These are phyloP conservation scores for Apamea monoglypha DNA, from an alignment of 2,888 invertebrate species.

Conservation along the genomic window DNA sequence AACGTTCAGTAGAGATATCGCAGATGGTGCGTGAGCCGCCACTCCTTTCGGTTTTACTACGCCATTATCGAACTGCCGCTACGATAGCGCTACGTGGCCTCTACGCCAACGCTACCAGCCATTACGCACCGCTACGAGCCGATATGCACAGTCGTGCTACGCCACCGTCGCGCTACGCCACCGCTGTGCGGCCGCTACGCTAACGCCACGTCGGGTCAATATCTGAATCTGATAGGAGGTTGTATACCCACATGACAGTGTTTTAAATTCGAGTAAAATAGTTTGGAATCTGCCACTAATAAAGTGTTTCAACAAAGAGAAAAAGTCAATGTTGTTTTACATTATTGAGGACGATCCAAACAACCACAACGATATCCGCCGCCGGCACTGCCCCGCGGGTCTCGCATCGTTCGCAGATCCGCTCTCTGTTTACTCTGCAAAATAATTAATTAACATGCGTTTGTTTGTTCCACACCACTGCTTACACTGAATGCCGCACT, in stretches of 20 bases:
- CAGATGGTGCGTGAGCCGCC: not conserved
- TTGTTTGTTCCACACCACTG: slow-evolving; percentile 11
- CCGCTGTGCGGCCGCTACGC: not conserved
- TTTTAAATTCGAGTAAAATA: not conserved
- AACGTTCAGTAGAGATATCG: not conserved
- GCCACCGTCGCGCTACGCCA: not conserved
- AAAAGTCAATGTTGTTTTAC: not conserved
- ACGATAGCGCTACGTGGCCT: not conserved
- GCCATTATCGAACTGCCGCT: not conserved
- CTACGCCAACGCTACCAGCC: not conserved
- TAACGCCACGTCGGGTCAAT: too few species aligned
- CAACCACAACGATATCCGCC: not conserved
- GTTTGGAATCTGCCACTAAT: not conserved
- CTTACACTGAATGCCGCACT: slow-evolving; percentile 9
- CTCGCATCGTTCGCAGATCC: not conserved
- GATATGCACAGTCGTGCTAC: not conserved
- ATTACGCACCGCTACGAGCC: not conserved
- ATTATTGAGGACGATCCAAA: too few species aligned
- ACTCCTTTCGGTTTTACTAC: too few species aligned
- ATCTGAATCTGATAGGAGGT: not conserved
- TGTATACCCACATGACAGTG: not conserved
- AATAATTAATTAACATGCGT: slow-evolving; percentile 14
- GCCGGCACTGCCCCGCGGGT: not conserved
- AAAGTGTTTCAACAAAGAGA: not conserved
- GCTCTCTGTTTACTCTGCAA: not conserved